Conservation (phyloP, 1,140 invertebrate species). For the Aradophagus sp. region DNA sequence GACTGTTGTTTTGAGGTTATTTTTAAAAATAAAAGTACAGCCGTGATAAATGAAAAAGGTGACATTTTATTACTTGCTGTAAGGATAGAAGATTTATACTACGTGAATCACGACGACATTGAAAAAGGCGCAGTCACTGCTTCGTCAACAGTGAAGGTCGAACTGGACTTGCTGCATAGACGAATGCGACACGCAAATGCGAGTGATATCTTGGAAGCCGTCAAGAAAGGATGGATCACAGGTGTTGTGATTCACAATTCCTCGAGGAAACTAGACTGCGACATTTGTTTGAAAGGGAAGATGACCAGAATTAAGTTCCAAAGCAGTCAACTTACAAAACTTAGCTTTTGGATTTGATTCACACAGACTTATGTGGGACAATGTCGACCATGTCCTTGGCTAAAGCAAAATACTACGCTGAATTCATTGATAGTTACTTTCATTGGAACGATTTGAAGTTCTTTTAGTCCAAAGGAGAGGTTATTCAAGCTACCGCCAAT, state of each 20-base stretch:
- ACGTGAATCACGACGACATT: constrained; percentile 1
- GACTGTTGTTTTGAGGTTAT: neutral
- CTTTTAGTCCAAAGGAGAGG: no score
- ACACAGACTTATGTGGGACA: no score
- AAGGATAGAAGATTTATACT: constrained; percentile 1
- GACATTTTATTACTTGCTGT: neutral
- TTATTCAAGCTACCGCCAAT: no score
- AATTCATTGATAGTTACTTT: no score
- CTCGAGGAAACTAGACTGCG: neutral
- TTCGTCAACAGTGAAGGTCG: neutral
- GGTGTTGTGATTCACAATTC: neutral
- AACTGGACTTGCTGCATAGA: constrained; percentile 3
- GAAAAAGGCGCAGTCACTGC: neutral
- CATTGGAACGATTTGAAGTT: no score
- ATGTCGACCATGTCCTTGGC: no score
- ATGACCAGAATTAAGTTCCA: neutral
- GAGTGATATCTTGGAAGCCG: neutral
- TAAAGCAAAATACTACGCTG: no score
- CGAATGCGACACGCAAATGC: constrained; percentile 3
- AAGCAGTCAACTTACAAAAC: no score
- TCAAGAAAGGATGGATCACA: neutral
- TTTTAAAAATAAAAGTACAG: no score
- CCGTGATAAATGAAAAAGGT: neutral
- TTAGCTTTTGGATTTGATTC: no score
- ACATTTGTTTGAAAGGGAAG: constrained; percentile 1